phyloP scores from a whole-genome alignment of 2,113 vertebrate genomes.

The Ivindomyrus marchei region DNA sequence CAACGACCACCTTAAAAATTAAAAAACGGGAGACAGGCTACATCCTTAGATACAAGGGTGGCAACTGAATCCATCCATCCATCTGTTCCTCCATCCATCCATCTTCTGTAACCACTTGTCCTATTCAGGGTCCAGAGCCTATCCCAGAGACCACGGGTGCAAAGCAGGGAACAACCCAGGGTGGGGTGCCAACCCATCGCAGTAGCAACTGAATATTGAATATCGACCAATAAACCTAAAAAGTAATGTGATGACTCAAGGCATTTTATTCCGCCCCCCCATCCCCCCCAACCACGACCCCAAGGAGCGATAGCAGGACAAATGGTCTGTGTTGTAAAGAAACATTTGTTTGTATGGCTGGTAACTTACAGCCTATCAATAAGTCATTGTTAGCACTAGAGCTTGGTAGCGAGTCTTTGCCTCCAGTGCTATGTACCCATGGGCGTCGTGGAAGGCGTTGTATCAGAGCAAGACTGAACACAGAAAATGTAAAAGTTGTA shows the following conservation, averaged over 20 bases:
- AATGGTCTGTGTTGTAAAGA: conserved; percentile 48
- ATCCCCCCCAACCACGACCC: neutral
- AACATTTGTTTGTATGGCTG: conserved; percentile 40
- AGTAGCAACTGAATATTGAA: neutral
- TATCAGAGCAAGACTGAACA: neutral
- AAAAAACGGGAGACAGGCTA: neutral
- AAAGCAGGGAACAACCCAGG: neutral
- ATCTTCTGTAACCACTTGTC: neutral
- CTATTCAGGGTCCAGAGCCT: neutral
- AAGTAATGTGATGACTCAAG: conserved; percentile 41
- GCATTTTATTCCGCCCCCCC: conserved; percentile 24
- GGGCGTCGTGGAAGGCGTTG: conserved; percentile 9
- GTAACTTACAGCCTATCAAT: conserved; percentile 13
- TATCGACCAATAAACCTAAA: neutral
- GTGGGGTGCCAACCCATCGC: neutral
- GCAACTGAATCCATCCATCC: neutral
- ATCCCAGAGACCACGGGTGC: neutral
- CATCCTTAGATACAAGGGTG: neutral
- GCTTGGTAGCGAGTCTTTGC: conserved; percentile 9
- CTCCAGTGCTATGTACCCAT: neutral
- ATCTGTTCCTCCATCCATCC: neutral
- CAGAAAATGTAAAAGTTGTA: neutral
- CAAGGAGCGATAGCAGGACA: conserved; percentile 33
- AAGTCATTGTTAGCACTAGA: conserved; percentile 10
- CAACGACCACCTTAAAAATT: neutral